Evolutionary conservation across 2,113 vertebrate species (phyloP), one percentile per base, ranked within the genome.

Genomic region (Cyphomyrus discorhynchus): DNA sequence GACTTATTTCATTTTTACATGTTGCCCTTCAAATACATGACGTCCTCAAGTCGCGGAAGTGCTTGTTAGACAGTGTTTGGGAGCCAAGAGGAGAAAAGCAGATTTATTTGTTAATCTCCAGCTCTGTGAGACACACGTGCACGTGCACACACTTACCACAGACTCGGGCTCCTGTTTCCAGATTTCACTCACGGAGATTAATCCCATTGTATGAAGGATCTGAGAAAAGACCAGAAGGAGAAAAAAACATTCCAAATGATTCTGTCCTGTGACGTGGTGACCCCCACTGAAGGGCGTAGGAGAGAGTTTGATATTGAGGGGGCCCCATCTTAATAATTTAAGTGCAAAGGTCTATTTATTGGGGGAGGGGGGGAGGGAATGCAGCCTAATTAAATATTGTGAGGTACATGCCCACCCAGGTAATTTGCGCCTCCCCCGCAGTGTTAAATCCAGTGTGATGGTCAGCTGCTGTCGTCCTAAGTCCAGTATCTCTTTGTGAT

Each of bases 121-220:
- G 74, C 74, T 42, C 35, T 42, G 74, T 80, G 74, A 80, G 74
- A 80, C 53, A 56, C 31, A 66, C 52, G 27, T n/a, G 62, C 50
- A 62, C 47, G 24, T 3, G 27, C 13, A 6, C 52, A 49, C 21
- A 19, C 92, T 93, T 95, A 99, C 98, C 94, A 91, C 0, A 56
- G 95, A 97, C 89, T 96, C 95, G 31, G 97, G 97, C 93, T 99
- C 98, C 88, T 94, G 27, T 90, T 97, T 96, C 97, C 97, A 98
- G 91, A 99, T 97, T 94, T 98, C 97, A 95, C 92, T 96, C 66
- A 95, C 94, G 90, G 95, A 94, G 91, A 99, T 97, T 92, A 96
- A 97, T 45, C 95, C 97, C 96, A 98, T 95, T 1, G 94, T 94
- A 94, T 96, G 96, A 83, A 99, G 85, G 90, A 99, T 92, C 98